phyloP scores from a whole-genome alignment of 2,113 vertebrate genomes.

The Dipodomys ordii region DNA sequence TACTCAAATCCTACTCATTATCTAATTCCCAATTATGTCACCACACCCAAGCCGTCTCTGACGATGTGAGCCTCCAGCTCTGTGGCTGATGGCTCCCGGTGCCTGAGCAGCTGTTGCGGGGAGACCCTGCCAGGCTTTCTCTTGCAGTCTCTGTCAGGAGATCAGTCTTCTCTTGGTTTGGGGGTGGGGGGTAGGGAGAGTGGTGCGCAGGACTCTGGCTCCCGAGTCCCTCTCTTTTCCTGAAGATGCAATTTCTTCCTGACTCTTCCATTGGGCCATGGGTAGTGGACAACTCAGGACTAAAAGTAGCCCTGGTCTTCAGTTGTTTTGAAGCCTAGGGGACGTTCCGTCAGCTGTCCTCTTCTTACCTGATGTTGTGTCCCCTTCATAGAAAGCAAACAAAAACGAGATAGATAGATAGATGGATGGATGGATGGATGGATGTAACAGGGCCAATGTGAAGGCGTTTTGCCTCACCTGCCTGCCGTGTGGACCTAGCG shows the following conservation, averaged over 20 bases:
- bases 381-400: background rate
- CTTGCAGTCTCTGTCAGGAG: background rate
- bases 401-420: background rate
- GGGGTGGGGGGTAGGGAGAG: background rate
- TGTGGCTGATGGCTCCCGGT: background rate
- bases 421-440: too few species aligned
- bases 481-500: background rate
- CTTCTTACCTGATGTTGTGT: background rate
- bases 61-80: background rate
- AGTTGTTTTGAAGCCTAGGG: background rate
- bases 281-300: rapidly evolving
- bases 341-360: background rate
- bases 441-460: too few species aligned
- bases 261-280: background rate
- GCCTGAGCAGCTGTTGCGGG: background rate
- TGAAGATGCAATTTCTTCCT: background rate
- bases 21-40: background rate
- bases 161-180: background rate
- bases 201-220: background rate
- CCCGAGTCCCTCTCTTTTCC: background rate
- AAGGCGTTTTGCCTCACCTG: background rate
- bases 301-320: background rate
- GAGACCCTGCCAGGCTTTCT: background rate
- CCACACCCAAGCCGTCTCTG: background rate
- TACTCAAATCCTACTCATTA: background rate